Evolutionary conservation across 2,888 invertebrate genomes (phyloP).

Genomic region (Plutella xylostella): DNA sequence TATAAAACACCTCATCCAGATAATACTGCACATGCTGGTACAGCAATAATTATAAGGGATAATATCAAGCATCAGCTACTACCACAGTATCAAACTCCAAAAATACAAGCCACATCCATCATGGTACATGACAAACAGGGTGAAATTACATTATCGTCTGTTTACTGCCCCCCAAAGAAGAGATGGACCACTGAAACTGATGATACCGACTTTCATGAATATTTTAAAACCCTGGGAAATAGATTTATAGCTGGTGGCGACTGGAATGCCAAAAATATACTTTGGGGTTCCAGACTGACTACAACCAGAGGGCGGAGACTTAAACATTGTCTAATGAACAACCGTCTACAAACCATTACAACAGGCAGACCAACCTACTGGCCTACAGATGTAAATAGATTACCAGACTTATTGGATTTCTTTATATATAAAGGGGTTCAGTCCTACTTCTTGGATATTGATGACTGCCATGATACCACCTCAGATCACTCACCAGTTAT

Average conservation of each 20-base stretch:
- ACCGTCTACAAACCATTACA: conserved; percentile 9
- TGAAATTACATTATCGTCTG: no score
- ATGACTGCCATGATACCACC: neutral
- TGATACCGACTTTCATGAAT: no score
- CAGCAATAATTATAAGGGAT: no score
- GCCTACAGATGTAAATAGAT: no score
- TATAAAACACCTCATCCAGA: no score
- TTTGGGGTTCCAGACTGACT: conserved; percentile 9
- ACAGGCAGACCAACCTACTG: conserved; percentile 16
- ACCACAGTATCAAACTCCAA: no score
- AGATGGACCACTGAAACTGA: no score
- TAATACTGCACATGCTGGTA: no score
- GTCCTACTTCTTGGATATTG: neutral
- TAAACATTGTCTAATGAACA: neutral
- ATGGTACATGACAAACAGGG: no score
- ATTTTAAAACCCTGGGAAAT: conserved; percentile 10
- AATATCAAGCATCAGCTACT: no score
- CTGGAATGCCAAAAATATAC: conserved; percentile 12
- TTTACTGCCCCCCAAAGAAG: no score
- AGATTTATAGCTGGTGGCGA: conserved; percentile 13
- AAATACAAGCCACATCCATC: no score
- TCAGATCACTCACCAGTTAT: neutral
- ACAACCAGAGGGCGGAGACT: conserved; percentile 15
- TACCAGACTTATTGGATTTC: conserved; percentile 14
- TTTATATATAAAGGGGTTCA: conserved; percentile 1